Base-by-base conservation (phyloP, 2,888 invertebrate species). In the Teinopalpus imperialis region DNA sequence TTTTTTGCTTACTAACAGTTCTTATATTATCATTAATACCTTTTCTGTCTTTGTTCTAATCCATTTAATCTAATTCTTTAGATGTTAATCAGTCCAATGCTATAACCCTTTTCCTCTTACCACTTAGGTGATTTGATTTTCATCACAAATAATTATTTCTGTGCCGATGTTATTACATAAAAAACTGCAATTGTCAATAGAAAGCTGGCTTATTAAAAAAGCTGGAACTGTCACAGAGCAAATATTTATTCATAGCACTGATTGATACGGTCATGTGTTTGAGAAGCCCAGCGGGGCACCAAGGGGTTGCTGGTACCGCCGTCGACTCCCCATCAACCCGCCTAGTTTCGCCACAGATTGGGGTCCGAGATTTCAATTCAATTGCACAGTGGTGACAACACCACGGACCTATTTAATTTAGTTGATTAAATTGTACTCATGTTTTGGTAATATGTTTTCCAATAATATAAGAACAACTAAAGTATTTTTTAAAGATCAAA, bases 251-350 rank as follows among this genome's bases (percentile, higher is more conserved):
- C 57, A 55, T 51, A 55, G 50, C 52, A 48, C 54, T 66, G 74
- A 73, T 71, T 68, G 74, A 69, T 71, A 63, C 61, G 62, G 59
- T 61, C 66, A 66, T 73, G 75, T 69, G 74, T 76, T 76, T 69
- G 81, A 74, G 69, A 60, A 69, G 67, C 82, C 44, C 86, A 58
- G 78, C 83, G 74, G 86, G 87, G 56, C 50, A 67, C 63, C 76
- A 81, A 79, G 85, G 86, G 80, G 81, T 60, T 68, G 73, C 76
- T 72, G 74, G 77, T 73, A 65, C 10, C 14, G 21, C 16, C 21
- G 30, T 20, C 42, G 13, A 6, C 13, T 23, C 34, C 40, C 66
- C 63, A 63, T 59, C 65, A 66, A 64, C 67, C 76, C 75, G 77
- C 78, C 81, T 80, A 75, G 77, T 76, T 74, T 62, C 58, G 74